Percentiles rank a stretch among this genome's conserved stretches.
phyloP scores from a whole-genome alignment of 2,888 invertebrate species.

The Pherbina coryleti region DNA sequence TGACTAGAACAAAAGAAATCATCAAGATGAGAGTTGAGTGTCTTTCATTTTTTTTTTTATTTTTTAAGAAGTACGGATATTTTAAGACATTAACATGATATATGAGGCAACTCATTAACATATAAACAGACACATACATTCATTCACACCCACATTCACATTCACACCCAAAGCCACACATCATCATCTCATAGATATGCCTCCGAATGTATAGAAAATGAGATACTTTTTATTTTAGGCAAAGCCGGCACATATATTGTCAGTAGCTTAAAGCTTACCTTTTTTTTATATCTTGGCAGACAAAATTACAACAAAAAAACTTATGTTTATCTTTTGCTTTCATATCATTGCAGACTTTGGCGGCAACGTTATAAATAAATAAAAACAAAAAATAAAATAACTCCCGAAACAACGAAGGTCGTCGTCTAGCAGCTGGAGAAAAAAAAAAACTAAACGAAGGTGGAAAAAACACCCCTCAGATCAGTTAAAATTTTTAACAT shows the following conservation, averaged over 20 bases:
- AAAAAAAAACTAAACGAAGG: background rate
- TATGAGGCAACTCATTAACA: slow-evolving; percentile 66
- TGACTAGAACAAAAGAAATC: slow-evolving; percentile 27
- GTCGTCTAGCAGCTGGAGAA: background rate
- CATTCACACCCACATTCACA: slow-evolving; percentile 15
- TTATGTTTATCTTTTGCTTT: slow-evolving; percentile 45
- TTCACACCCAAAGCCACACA: background rate
- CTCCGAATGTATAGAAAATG: background rate
- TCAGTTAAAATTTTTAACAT: slow-evolving; percentile 10
- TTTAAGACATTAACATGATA: slow-evolving; percentile 58
- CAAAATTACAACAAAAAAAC: slow-evolving; percentile 26
- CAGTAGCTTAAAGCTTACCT: slow-evolving; percentile 10
- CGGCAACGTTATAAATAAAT: slow-evolving; percentile 40
- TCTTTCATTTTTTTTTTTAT: slow-evolving; percentile 36
- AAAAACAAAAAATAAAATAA: slow-evolving; percentile 34
- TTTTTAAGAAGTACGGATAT: background rate
- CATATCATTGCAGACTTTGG: slow-evolving; percentile 56
- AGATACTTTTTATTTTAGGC: background rate
- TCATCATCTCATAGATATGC: background rate
- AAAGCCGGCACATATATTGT: slow-evolving; percentile 34
- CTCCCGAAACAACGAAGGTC: slow-evolving; percentile 20
- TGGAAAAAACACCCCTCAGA: background rate
- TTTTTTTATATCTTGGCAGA: background rate
- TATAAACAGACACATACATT: slow-evolving; percentile 61
- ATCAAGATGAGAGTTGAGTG: slow-evolving; percentile 37